Conservation (phyloP, 2,888 invertebrate species). For the Didymodactylos carnosus region DNA sequence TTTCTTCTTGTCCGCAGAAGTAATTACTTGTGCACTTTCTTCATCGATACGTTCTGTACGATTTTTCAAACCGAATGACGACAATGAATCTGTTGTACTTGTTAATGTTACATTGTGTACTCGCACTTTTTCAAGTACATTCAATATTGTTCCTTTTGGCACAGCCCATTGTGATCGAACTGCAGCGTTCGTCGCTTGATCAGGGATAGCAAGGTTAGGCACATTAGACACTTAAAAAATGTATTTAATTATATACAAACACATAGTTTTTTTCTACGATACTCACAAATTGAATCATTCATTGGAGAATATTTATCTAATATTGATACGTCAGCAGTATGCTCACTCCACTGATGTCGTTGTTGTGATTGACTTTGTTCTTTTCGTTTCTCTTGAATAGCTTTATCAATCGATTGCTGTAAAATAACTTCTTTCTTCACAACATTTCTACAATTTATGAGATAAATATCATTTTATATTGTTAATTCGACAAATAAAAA, state of each 20-base stretch:
- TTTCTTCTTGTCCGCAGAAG: too few species aligned
- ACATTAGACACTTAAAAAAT: neutral
- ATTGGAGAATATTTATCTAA: neutral
- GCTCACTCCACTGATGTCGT: neutral
- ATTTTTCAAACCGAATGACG: too few species aligned
- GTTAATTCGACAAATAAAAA: neutral
- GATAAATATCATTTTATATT: neutral
- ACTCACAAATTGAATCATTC: neutral
- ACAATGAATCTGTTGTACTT: neutral
- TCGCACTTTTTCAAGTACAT: neutral
- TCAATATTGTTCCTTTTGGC: neutral
- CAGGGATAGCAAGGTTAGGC: neutral
- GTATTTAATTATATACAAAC: neutral
- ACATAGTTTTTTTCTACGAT: neutral
- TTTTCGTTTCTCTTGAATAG: neutral
- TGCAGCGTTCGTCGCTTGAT: neutral
- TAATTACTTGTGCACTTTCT: too few species aligned
- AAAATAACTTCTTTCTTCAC: neutral
- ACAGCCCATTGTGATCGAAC: neutral
- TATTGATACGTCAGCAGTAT: too few species aligned
- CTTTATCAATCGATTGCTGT: neutral
- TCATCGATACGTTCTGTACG: too few species aligned
- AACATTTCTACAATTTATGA: neutral
- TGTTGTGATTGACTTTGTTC: neutral
- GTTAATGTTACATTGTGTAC: neutral